These are phyloP conservation scores for Talpa occidentalis DNA, from an alignment of 2,113 vertebrate species.

Conservation along the genomic window DNA sequence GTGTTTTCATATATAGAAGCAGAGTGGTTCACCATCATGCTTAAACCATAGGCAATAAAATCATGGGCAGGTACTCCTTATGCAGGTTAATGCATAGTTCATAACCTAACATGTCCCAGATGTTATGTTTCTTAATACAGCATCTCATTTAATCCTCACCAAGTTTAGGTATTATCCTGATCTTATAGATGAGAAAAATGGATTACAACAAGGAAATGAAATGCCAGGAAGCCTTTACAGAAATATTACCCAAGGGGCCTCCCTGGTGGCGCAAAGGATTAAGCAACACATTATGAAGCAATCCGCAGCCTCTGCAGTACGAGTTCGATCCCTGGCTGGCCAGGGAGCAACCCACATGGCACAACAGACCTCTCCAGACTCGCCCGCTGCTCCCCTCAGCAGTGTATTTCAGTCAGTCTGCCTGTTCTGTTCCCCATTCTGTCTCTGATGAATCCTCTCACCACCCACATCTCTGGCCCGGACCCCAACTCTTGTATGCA, in stretches of 20 bases:
- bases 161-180: slow-evolving; percentile 29
- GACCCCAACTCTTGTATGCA: no score
- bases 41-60: neutral
- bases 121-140: neutral
- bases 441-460: no score
- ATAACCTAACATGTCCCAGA: neutral
- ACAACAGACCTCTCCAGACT: no score
- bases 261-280: no score
- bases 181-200: neutral
- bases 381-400: no score
- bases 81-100: neutral
- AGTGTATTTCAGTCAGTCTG: no score
- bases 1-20: neutral
- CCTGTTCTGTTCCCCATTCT: no score
- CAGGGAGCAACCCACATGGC: no score
- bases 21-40: neutral
- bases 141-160: slow-evolving; percentile 23
- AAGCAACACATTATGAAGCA: no score
- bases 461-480: no score
- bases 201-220: neutral
- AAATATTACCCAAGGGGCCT: slow-evolving; percentile 41
- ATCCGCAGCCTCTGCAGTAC: no score
- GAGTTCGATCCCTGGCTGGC: no score
- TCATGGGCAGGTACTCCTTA: neutral
- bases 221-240: neutral